Evolutionary conservation across 2,113 vertebrate species (phyloP), one percentile per base, ranked within the genome.

Genomic region (Megatriorchis doriae): DNA sequence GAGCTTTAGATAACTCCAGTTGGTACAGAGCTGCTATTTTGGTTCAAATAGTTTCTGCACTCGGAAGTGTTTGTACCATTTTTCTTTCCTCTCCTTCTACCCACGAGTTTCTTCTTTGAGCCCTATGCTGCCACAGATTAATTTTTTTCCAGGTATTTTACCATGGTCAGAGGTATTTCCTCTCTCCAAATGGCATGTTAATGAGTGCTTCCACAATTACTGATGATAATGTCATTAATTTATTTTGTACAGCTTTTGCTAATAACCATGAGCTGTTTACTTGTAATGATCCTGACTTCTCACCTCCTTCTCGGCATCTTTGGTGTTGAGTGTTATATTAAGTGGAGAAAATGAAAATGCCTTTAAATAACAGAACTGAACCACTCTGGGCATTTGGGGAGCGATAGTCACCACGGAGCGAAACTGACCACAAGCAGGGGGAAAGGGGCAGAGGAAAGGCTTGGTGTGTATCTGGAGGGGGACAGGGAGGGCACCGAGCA

Each of bases 151-250:
- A 62, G 61, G 10, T 93, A 34, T 89, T 95, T 94, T 75, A 50
- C 61, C 25, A 38, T 56, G 65, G 68, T 75, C 56, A 50, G 50
- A 83, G 45, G 71, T 71, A 58, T 94, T 97, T 95, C 71, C 55
- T 95, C 94, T 95, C 93, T 94, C 45, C 81, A 92, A 97, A 94
- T 89, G 50, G 50, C 73, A 78, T 93, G 95, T 90, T 88, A 90
- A 88, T 89, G 86, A 89, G 68, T 55, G 29, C 56, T 84, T 93
- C 77, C 74, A 72, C 31, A 93, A 53, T 88, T 92, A 66, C 71
- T 38, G 82, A 61, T 80, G 94, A 85, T 91, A 65, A 93, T 93
- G 26, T 32, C 34, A 70, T 90, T 93, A 66, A 84, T 81, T 89
- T 90, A 78, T 70, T 93, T 95, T 86, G 38, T 55, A 63, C 70